phyloP scores from a whole-genome alignment of 37 sponge, comb jelly and placozoan genomes.

The Mnemiopsis leidyi region DNA sequence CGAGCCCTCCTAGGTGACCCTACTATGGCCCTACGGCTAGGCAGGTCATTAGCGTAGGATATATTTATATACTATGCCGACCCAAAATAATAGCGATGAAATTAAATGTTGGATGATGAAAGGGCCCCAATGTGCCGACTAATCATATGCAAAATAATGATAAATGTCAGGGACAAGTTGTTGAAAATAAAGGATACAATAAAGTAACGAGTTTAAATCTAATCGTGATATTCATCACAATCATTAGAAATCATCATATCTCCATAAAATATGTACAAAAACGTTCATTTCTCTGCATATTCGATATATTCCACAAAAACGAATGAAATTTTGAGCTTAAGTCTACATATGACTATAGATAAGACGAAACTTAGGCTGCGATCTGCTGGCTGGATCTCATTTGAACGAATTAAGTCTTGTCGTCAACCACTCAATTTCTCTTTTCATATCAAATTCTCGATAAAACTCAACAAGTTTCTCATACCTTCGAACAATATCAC shows the following conservation, averaged over 20 bases:
- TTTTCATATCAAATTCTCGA: constrained; percentile 66
- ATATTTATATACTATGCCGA: too few species aligned
- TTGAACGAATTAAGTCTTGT: constrained; percentile 66
- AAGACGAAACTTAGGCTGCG: too few species aligned
- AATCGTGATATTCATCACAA: neutral
- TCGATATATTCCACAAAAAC: neutral
- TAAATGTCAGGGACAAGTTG: neutral
- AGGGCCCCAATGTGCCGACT: too few species aligned
- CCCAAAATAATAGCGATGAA: too few species aligned
- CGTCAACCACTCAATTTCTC: constrained; percentile 75
- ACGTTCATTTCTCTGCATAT: neutral
- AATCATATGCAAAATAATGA: too few species aligned
- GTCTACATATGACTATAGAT: too few species aligned
- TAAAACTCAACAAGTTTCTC: constrained; percentile 69
- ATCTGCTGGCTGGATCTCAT: too few species aligned
- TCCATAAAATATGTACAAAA: neutral
- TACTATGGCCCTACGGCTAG: too few species aligned
- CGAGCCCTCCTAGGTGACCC: too few species aligned
- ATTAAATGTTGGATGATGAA: too few species aligned
- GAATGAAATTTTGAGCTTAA: too few species aligned
- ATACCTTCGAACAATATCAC: constrained; percentile 77
- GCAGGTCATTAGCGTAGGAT: too few species aligned
- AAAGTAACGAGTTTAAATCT: neutral
- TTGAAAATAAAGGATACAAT: neutral
- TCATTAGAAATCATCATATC: neutral